A percentile compares a stretch with the other conserved stretches of the same genome.
Evolutionary conservation across 2,888 invertebrate genomes (phyloP).

Genomic region (Stenichneumon culpator): DNA sequence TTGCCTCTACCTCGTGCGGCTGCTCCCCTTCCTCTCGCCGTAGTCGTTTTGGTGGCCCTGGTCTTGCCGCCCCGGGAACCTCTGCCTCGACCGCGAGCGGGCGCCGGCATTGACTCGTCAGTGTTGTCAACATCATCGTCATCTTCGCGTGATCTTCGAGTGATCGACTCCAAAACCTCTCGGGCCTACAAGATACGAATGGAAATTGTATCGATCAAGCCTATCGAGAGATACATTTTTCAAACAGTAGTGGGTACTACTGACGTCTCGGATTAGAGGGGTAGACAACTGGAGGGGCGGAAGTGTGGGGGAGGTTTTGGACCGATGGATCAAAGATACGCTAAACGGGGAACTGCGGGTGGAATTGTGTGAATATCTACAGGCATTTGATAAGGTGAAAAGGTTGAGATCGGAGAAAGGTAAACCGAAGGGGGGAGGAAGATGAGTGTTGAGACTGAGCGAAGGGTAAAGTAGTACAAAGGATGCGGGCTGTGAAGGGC

Average conservation of each 20-base stretch:
- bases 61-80: constrained; percentile 52
- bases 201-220: background rate
- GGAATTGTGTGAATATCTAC: too few relatives aligned
- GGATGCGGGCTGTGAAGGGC: too few relatives aligned
- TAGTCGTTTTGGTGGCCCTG: constrained; percentile 34
- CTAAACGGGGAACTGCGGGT: too few relatives aligned
- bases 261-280: too few relatives aligned
- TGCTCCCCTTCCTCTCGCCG: constrained; percentile 42
- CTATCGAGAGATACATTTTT: background rate
- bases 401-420: too few relatives aligned
- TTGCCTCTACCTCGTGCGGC: constrained; percentile 42
- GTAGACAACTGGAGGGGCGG: too few relatives aligned
- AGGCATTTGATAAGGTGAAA: too few relatives aligned
- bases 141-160: constrained; percentile 20
- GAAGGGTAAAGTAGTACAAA: too few relatives aligned
- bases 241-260: background rate
- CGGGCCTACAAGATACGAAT: constrained; percentile 22
- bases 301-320: too few relatives aligned
- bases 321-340: too few relatives aligned
- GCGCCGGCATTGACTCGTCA: background rate
- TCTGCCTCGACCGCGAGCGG: constrained; percentile 51
- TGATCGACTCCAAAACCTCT: constrained; percentile 21
- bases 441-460: too few relatives aligned
- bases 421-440: too few relatives aligned
- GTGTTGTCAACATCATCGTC: constrained; percentile 17